Evolutionary conservation across 2,888 invertebrate species (phyloP), one percentile per base, ranked within the genome.

Genomic region (Bellardia pandia): DNA sequence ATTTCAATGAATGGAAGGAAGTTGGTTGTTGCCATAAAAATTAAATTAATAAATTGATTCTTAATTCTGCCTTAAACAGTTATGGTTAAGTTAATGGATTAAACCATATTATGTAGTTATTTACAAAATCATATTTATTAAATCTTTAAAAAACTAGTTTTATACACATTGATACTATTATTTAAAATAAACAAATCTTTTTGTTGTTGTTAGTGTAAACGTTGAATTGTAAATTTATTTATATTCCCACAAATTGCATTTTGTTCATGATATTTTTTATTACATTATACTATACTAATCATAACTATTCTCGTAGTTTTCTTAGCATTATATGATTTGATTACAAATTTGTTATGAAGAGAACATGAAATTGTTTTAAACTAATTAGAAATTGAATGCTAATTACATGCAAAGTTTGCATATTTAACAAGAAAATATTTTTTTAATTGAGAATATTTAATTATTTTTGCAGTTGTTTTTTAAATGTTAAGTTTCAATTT

Each of bases 211-310:
- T 37, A 33, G 69, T 37, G 69, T 53, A 53, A 69, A 69, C 51
- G 13, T 45, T 3, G 40, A 8, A n/a, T n/a, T 37, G 9, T 16
- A 40, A 37, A 64, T 40, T 64, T 37, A 33, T n/a, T 53, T 37
- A 53, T 51, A 30, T 51, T 66, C 6, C 23, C 45, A 66, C 66
- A 71, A 71, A 53, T 71, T 53, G 53, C 33, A 16, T 51, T 71
- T 33, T 51, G 53, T 48, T 48, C 30, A 66, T 68, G 51, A 16
- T n/a, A n/a, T 71, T n/a, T 69, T 53, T 69, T 33, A 69, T 69
- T 71, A 9, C 13, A 71, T 51, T 53, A 45, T n/a, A 53, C n/a
- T 53, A 45, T n/a, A 53, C n/a, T 16, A 37, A 37, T 53, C 69
- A 53, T 71, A 53, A 71, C 53, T n/a, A 37, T 71, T 53, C 37